A percentile compares a stretch with the other conserved stretches of the same genome.
phyloP scores from a whole-genome alignment of 2,888 invertebrate genomes.

The Orchestes rusci region DNA sequence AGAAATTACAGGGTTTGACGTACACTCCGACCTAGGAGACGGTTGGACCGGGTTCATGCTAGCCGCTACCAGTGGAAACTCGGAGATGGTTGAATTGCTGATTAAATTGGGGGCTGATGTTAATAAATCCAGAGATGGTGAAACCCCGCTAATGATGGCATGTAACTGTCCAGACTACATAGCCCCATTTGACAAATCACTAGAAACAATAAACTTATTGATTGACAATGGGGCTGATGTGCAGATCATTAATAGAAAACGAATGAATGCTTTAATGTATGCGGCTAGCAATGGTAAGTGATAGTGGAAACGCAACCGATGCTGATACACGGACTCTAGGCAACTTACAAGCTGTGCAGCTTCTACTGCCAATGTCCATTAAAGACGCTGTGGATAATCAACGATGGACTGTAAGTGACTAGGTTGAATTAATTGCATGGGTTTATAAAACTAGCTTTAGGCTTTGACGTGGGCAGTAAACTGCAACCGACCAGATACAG shows the following conservation, averaged over 20 bases:
- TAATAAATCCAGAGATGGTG: conserved; percentile 50
- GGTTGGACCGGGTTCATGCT: conserved; percentile 57
- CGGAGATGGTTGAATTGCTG: conserved; percentile 47
- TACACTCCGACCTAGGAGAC: conserved; percentile 46
- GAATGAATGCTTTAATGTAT: conserved; percentile 58
- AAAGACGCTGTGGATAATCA: conserved; percentile 54
- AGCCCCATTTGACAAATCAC: conserved; percentile 45
- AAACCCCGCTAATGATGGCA: conserved; percentile 56
- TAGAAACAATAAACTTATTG: conserved; percentile 40
- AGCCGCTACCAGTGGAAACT: conserved; percentile 52
- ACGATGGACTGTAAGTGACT: conserved; percentile 52
- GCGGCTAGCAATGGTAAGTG: conserved; percentile 43
- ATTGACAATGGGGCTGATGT: conserved; percentile 49
- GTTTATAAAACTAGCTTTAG: conserved; percentile 37
- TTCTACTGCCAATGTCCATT: conserved; percentile 49
- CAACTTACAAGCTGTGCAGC: conserved; percentile 47
- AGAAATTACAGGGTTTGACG: conserved; percentile 33
- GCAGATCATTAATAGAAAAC: conserved; percentile 51
- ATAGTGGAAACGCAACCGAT: conserved; percentile 29
- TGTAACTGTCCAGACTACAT: conserved; percentile 50
- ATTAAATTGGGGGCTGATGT: conserved; percentile 53
- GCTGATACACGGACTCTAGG: conserved; percentile 34
- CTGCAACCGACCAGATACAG: conserved; percentile 49
- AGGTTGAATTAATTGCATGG: background rate
- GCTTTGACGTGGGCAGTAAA: conserved; percentile 58